Base-by-base conservation (phyloP, 2,888 invertebrate species). In the Gerris lacustris region DNA sequence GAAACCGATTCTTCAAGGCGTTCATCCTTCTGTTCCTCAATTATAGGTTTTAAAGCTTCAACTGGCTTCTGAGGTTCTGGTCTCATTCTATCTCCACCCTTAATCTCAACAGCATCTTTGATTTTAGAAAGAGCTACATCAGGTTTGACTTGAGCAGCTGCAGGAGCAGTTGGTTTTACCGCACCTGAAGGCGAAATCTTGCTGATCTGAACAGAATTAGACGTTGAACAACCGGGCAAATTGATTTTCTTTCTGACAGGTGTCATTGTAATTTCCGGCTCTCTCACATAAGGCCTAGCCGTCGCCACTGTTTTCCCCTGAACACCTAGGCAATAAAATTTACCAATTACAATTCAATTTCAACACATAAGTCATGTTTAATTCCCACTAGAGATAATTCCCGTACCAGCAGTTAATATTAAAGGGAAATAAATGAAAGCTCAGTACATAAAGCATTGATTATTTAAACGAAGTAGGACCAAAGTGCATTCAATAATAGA, bases 231-330 rank as follows among this genome's bases (percentile, higher is more conserved):
- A 64, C 64, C 64, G 2, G 64, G 64, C 9, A 64, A 18, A 64
- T 18, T 31, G 17, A 64, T 64, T 64, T 64, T 64, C 64, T 64
- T 64, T 17, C 64, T 64, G 31, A 64, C 31, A 18, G 64, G 17
- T n/a, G 64, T 64, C 64, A 64, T 64, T n/a, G 64, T 64, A 9
- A 64, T 64, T 17, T 44, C 69, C 69, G 5, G 73, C 71, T 73
- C 73, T 11, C 73, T 69, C 43, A 73, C 70, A 63, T 73, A 73
- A 2, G 73, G 73, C 47, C 69, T 72, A 17, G 73, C 69, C 4
- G 73, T 68, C n/a, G 73, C 73, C 17, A 73, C 63, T 1, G 73
- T 71, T 43, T 73, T 64, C 9, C 64, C 64, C 17, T 64, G 64
- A 64, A 64, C 64, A 18, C 64, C 64, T 18, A 55, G 31, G 4